A percentile compares a stretch with the other conserved stretches of the same genome.
These are phyloP conservation scores for Hormaphis cornu DNA, from an alignment of 1,140 invertebrate genomes.

Conservation along the genomic window DNA sequence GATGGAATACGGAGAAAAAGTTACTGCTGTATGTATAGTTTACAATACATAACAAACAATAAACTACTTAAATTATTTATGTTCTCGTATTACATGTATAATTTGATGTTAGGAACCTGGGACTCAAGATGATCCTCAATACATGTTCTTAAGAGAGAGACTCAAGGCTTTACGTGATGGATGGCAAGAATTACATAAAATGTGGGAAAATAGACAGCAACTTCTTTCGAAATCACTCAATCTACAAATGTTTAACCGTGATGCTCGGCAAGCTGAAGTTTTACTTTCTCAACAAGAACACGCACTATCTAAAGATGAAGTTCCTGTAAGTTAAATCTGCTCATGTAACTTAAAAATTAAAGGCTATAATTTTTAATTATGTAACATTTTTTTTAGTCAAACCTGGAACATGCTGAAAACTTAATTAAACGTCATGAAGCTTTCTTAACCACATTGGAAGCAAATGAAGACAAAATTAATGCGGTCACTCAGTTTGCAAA, in stretches of 20 bases:
- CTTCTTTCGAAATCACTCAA: slow-evolving; percentile 88
- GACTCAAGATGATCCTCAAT: slow-evolving; percentile 86
- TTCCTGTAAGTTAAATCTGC: slow-evolving; percentile 53
- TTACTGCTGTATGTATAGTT: slow-evolving; percentile 72
- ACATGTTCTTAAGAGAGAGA: slow-evolving; percentile 95
- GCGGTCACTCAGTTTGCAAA: slow-evolving; percentile 86
- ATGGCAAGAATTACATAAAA: slow-evolving; percentile 97
- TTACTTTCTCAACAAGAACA: slow-evolving; percentile 96
- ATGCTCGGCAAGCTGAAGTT: slow-evolving; percentile 95
- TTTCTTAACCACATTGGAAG: slow-evolving; percentile 98
- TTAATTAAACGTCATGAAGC: slow-evolving; percentile 95
- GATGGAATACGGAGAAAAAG: slow-evolving; percentile 97
- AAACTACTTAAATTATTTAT: slow-evolving; percentile 7
- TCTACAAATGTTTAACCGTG: slow-evolving; percentile 89
- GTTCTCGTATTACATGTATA: neutral
- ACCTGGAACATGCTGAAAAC: slow-evolving; percentile 94
- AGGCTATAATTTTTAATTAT: neutral
- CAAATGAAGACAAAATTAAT: slow-evolving; percentile 99
- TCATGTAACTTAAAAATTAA: neutral
- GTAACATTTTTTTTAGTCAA: slow-evolving; percentile 40
- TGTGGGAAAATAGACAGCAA: slow-evolving; percentile 98
- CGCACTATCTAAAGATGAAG: slow-evolving; percentile 86
- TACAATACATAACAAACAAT: no score
- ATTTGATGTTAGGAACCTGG: slow-evolving; percentile 24
- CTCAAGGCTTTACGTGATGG: slow-evolving; percentile 95